A percentile compares a stretch with the other conserved stretches of the same genome.
These are phyloP conservation scores for Eugnorisma glareosa DNA, from an alignment of 2,888 invertebrate species.

Conservation along the genomic window DNA sequence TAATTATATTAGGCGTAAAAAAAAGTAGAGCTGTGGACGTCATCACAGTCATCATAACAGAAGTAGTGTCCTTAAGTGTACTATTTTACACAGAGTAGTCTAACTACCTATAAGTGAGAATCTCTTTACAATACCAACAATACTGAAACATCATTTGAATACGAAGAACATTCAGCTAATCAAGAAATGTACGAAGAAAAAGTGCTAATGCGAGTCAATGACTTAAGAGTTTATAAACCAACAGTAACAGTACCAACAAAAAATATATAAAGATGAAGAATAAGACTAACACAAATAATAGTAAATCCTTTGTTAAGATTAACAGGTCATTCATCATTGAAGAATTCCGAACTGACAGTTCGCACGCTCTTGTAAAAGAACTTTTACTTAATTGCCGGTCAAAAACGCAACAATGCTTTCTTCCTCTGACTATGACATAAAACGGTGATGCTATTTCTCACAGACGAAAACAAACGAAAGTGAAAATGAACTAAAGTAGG, in stretches of 20 bases:
- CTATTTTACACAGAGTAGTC: neutral
- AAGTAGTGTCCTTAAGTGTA: neutral
- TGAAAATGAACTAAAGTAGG: constrained; percentile 80
- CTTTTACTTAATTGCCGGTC: constrained; percentile 87
- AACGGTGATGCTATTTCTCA: constrained; percentile 74
- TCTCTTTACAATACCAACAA: neutral
- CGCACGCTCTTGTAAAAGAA: constrained; percentile 81
- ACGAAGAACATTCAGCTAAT: neutral
- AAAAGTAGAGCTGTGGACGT: neutral
- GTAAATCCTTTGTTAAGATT: constrained; percentile 46
- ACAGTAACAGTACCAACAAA: constrained; percentile 7
- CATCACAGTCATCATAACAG: neutral
- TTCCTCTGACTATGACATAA: constrained; percentile 79
- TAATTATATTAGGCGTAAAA: too few species aligned
- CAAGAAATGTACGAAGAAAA: neutral
- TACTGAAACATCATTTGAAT: neutral
- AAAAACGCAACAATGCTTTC: constrained; percentile 86
- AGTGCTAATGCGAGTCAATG: neutral
- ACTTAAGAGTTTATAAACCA: neutral
- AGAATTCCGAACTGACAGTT: constrained; percentile 68
- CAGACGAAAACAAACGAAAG: constrained; percentile 79
- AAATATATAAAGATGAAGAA: constrained; percentile 2
- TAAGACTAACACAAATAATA: constrained; percentile 20
- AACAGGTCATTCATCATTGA: constrained; percentile 48
- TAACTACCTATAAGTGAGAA: neutral